These are phyloP conservation scores for Aplocera efformata DNA, from an alignment of 2,888 invertebrate species.

Conservation along the genomic window DNA sequence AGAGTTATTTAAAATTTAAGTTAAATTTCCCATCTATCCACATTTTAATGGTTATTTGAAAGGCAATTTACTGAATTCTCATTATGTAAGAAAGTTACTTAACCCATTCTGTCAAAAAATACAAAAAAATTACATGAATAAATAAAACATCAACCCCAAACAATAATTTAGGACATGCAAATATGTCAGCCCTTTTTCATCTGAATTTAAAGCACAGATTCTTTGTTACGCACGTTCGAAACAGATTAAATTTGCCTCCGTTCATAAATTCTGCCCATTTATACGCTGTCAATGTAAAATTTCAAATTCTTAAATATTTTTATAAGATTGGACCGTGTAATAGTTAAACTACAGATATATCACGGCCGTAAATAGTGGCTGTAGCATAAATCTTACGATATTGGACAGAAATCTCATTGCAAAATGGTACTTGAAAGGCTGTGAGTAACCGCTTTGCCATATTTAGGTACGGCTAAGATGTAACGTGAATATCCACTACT, in stretches of 20 bases:
- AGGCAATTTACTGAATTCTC: too few species aligned
- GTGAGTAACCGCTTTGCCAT: slow-evolving; percentile 30
- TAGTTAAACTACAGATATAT: slow-evolving; percentile 26
- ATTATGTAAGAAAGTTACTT: too few species aligned
- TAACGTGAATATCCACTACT: too few species aligned
- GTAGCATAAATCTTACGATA: slow-evolving; percentile 32
- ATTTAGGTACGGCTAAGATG: slow-evolving; percentile 24
- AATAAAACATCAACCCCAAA: too few species aligned
- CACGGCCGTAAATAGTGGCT: slow-evolving; percentile 27
- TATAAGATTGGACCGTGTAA: slow-evolving; percentile 18
- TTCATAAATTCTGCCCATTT: slow-evolving; percentile 18
- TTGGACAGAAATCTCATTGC: slow-evolving; percentile 35
- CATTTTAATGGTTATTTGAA: too few species aligned
- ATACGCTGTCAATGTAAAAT: slow-evolving; percentile 23
- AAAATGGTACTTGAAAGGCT: slow-evolving; percentile 28
- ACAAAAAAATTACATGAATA: too few species aligned
- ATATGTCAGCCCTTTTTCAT: too few species aligned
- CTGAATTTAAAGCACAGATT: too few species aligned
- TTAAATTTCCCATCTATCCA: too few species aligned
- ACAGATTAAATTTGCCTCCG: slow-evolving; percentile 9
- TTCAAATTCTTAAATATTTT: slow-evolving; percentile 21
- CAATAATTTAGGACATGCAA: too few species aligned
- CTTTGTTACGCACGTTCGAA: slow-evolving; percentile 5
- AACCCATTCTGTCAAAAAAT: too few species aligned
- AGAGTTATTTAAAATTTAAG: too few species aligned